These are phyloP conservation scores for Tichodroma muraria DNA, from an alignment of 2,113 vertebrate species.

Conservation along the genomic window DNA sequence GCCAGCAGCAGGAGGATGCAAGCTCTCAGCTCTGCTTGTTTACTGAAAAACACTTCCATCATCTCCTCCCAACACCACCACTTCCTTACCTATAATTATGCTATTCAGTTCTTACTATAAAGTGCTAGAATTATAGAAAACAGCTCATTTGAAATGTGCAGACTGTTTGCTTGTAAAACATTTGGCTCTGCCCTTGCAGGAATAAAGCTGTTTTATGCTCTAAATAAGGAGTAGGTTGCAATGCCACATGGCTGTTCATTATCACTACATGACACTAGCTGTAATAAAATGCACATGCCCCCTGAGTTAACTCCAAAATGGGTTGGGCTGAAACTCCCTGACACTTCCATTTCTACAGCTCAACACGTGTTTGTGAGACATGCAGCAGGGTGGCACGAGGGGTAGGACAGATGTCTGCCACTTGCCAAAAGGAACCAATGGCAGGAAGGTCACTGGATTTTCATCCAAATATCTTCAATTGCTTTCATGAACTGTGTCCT, in stretches of 20 bases:
- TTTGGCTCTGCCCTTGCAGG: conserved; percentile 26
- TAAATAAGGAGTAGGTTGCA: conserved; percentile 29
- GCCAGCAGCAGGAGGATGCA: neutral
- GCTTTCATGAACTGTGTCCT: neutral
- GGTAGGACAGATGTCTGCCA: neutral
- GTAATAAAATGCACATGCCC: neutral
- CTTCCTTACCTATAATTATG: conserved; percentile 14
- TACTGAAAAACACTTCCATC: neutral
- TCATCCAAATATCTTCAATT: neutral
- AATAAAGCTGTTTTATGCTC: conserved; percentile 10
- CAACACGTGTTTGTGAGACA: neutral
- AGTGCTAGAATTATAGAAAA: conserved; percentile 12
- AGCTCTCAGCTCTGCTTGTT: neutral
- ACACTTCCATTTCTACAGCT: neutral
- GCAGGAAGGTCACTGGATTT: neutral
- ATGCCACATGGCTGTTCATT: conserved; percentile 5
- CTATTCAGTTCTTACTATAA: neutral
- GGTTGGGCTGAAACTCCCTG: neutral
- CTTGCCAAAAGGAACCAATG: neutral
- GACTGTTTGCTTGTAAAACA: conserved; percentile 21
- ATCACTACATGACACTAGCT: neutral
- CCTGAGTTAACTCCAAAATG: neutral
- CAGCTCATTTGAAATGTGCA: neutral
- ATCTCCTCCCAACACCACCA: neutral
- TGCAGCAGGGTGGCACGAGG: neutral